Percentiles rank a stretch among this genome's conserved stretches.
phyloP scores from a whole-genome alignment of 1,140 invertebrate genomes.

The Sitobion miscanthi region DNA sequence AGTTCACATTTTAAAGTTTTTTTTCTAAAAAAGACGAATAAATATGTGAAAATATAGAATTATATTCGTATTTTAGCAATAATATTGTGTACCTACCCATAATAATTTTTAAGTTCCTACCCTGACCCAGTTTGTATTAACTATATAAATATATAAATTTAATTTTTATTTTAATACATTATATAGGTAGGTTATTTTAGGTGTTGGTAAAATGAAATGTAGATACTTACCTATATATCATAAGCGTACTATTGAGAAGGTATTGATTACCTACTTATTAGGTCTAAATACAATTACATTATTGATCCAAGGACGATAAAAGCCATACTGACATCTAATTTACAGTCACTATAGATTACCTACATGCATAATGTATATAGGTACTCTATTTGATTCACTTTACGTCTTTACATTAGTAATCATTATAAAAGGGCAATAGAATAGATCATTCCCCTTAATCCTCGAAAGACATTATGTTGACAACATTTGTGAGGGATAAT shows the following conservation, averaged over 20 bases:
- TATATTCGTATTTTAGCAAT: neutral
- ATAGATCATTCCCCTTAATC: neutral
- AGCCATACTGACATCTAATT: neutral
- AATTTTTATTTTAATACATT: neutral
- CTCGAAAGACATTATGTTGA: neutral
- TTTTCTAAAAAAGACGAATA: too few relatives aligned
- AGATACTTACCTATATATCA: too few relatives aligned
- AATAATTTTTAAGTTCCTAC: neutral
- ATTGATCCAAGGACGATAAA: neutral
- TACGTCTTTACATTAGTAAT: neutral
- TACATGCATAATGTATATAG: conserved; percentile 8
- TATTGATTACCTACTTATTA: too few relatives aligned
- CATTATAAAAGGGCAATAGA: neutral
- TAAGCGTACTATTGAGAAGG: too few relatives aligned
- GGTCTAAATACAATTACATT: neutral
- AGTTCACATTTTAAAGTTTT: too few relatives aligned
- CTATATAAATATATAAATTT: too few relatives aligned
- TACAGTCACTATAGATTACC: neutral
- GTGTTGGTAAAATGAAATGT: neutral
- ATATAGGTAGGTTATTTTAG: too few relatives aligned
- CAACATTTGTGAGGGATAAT: neutral
- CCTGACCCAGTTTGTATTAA: too few relatives aligned
- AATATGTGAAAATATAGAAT: too few relatives aligned
- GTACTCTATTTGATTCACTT: neutral
- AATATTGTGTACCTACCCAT: neutral